Base-by-base conservation (phyloP, 2,888 invertebrate genomes). In the Syritta pipiens region DNA sequence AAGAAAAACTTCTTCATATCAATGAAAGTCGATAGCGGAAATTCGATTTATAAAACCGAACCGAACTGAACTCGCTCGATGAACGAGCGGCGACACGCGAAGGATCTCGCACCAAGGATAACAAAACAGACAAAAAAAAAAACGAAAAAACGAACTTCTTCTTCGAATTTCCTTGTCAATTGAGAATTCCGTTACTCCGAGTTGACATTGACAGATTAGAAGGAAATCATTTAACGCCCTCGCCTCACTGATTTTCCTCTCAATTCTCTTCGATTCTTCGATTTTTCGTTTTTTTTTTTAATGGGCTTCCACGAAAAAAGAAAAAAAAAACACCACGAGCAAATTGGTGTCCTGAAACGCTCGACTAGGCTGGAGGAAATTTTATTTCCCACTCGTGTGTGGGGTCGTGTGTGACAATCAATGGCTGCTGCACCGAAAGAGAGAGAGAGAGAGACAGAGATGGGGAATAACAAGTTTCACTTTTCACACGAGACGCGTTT, bases 161-260 rank as follows among this genome's bases (percentile, higher is more conserved):
- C 48, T 48, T 55, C 20, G 44, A 46, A 32, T 49, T 69, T 59
- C 26, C 35, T 35, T 51, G 51, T 53, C 60, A 69, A 60, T 60
- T 49, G 48, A 35, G 46, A 35, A 44, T 53, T 51, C 44, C 60
- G 44, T 62, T n/a, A n/a, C n/a, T n/a, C n/a, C n/a, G n/a, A n/a
- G n/a, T n/a, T 71, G 71, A 62, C 71, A 71, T 71, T 71, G 71
- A 71, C 71, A 55, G 71, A 71, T 71, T 62, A 55, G 71, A 26
- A 53, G 53, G 71, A 62, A 71, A 62, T 71, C 62, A 71, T 62
- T 71, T 62, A 59, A 46, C 71, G 32, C 37, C 53, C 20, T 19
- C 28, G 55, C 62, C 7, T 26, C 30, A 37, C 30, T 12, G 53
- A 37, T 44, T 24, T 28, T 10, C 19, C 19, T 20, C 19, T n/a